Conservation (phyloP, 2,797 vertebrate genomes). For the Rhinoraja longicauda region DNA sequence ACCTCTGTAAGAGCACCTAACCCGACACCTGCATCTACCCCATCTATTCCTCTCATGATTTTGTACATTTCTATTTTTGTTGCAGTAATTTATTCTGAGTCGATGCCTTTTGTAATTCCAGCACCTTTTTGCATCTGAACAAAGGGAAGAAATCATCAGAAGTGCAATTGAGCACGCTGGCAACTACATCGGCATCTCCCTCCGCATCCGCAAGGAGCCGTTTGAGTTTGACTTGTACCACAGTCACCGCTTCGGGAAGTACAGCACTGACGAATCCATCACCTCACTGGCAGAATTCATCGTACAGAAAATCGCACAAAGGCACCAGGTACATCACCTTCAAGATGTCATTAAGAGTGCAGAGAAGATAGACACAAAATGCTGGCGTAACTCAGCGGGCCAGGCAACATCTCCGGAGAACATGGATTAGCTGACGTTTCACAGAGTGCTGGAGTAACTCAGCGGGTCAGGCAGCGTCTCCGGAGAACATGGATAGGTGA, state of each 20-base stretch:
- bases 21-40: no score
- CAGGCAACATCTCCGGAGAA: no score
- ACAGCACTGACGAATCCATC: constrained; percentile 89
- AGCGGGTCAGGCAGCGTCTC: no score
- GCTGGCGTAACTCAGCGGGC: no score
- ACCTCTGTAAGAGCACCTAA: no score
- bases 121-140: constrained; percentile 94
- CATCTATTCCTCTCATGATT: no score
- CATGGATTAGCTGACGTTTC: no score
- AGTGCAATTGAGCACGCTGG: constrained; percentile 93
- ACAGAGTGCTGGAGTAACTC: no score
- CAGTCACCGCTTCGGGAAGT: constrained; percentile 87
- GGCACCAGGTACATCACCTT: constrained; percentile 73
- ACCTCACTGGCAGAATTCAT: constrained; percentile 96
- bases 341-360: not conserved
- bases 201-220: constrained; percentile 82
- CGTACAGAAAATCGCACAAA: constrained; percentile 89
- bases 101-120: constrained; percentile 47
- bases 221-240: constrained; percentile 82
- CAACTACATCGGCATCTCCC: constrained; percentile 86
- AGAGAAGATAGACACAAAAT: no score
- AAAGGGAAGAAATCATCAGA: constrained; percentile 92
- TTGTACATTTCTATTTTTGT: no score
- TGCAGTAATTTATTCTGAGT: not conserved
- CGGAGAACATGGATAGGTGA: no score